Conservation (phyloP, 2,113 vertebrate species). For the Cynoglossus semilaevis region DNA sequence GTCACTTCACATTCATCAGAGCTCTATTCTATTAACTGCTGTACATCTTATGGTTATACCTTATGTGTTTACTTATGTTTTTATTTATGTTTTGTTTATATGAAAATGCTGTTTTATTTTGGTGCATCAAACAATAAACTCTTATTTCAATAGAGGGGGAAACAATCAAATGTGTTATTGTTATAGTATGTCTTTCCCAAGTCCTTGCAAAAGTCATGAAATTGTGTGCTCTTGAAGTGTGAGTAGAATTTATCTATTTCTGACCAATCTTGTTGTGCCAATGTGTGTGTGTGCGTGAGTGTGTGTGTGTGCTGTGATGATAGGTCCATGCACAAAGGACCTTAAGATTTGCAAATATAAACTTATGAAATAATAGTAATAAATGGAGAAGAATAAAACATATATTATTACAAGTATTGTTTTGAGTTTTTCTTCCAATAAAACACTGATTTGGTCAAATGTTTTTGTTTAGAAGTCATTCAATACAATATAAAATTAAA, state of each 20-base stretch:
- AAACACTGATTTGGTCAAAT: neutral
- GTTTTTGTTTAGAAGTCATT: too few species aligned
- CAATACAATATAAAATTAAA: too few species aligned
- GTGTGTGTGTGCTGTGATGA: slow-evolving; percentile 71
- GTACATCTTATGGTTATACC: slow-evolving; percentile 61
- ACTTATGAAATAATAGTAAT: slow-evolving; percentile 60
- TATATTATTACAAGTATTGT: slow-evolving; percentile 70
- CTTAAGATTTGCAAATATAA: slow-evolving; percentile 66
- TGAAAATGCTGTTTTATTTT: slow-evolving; percentile 54
- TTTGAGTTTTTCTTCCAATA: slow-evolving; percentile 27
- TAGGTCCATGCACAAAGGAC: slow-evolving; percentile 57
- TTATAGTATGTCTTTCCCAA: slow-evolving; percentile 56
- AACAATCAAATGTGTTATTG: slow-evolving; percentile 50
- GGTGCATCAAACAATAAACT: slow-evolving; percentile 52
- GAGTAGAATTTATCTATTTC: slow-evolving; percentile 64
- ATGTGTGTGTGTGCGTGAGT: slow-evolving; percentile 59
- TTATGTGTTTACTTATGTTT: slow-evolving; percentile 49
- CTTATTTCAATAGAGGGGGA: slow-evolving; percentile 39
- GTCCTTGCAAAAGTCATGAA: slow-evolving; percentile 64
- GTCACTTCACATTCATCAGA: slow-evolving; percentile 51
- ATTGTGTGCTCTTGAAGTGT: slow-evolving; percentile 65
- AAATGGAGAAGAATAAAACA: slow-evolving; percentile 71
- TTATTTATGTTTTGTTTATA: slow-evolving; percentile 65
- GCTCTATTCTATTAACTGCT: slow-evolving; percentile 66
- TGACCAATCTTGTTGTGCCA: slow-evolving; percentile 72